Evolutionary conservation across 2,113 vertebrate species (phyloP).

Genomic region (Catharus minimus): DNA sequence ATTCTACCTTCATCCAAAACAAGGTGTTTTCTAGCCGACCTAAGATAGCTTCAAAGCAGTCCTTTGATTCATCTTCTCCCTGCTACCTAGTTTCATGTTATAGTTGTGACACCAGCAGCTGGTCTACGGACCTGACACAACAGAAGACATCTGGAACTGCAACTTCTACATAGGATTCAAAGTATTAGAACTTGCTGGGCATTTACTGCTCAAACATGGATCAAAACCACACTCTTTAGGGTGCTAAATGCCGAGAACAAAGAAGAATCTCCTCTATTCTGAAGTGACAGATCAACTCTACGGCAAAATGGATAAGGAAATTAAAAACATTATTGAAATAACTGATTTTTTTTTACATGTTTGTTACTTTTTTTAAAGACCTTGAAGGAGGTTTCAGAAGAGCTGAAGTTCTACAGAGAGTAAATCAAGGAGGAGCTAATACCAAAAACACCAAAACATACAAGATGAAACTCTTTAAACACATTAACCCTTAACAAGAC

Average conservation of each 20-base stretch:
- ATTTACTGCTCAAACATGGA: background rate
- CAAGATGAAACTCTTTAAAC: background rate
- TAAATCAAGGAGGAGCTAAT: background rate
- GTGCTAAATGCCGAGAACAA: background rate
- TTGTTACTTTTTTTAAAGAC: background rate
- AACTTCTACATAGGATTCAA: background rate
- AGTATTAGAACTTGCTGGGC: background rate
- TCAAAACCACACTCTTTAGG: background rate
- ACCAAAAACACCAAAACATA: background rate
- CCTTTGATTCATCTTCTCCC: background rate
- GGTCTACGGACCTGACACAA: background rate
- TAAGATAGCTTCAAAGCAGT: background rate
- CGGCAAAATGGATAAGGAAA: background rate
- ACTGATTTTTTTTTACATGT: background rate
- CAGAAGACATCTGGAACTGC: background rate
- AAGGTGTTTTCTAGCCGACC: background rate
- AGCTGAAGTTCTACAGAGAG: background rate
- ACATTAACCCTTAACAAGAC: background rate
- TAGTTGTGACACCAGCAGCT: background rate
- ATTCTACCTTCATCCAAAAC: background rate
- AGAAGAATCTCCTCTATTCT: background rate
- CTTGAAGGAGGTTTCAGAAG: background rate
- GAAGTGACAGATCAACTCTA: background rate
- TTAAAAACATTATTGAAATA: background rate
- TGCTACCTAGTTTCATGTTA: background rate